Conservation (phyloP, 64 coral and sea anemone species). For the Stichodactyla mertensii region DNA sequence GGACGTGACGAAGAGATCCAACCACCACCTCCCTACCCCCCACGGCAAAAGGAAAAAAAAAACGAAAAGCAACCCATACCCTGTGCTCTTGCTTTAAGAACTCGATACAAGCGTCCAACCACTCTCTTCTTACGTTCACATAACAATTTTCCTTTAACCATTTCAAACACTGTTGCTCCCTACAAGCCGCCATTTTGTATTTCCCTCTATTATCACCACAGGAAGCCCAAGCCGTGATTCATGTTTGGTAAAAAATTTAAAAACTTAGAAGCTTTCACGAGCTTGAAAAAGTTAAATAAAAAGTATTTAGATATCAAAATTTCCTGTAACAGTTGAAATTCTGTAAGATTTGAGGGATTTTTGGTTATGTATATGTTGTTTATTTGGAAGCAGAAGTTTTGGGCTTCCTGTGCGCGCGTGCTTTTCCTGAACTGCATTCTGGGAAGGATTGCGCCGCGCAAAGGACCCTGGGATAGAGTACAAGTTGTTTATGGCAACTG, state of each 20-base stretch:
- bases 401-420: neutral
- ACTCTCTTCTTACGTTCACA: conserved; percentile 52
- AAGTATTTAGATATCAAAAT: neutral
- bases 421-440: conserved; percentile 9
- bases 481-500: conserved; percentile 89
- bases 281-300: neutral
- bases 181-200: conserved; percentile 76
- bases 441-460: conserved; percentile 8
- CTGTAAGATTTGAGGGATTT: neutral
- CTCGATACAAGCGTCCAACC: conserved; percentile 72
- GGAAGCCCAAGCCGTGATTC: neutral
- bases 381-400: neutral
- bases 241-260: neutral
- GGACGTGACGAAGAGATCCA: neutral
- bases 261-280: neutral
- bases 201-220: neutral
- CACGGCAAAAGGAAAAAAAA: neutral
- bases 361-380: neutral
- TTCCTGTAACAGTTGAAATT: neutral
- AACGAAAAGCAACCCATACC: conserved; percentile 24
- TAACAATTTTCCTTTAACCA: conserved; percentile 45
- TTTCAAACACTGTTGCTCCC: conserved; percentile 1
- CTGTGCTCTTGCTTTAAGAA: conserved; percentile 59
- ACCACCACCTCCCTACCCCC: neutral
- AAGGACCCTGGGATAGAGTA: conserved; percentile 32